Conservation (phyloP, 1,140 invertebrate species). For the Eciton burchellii region DNA sequence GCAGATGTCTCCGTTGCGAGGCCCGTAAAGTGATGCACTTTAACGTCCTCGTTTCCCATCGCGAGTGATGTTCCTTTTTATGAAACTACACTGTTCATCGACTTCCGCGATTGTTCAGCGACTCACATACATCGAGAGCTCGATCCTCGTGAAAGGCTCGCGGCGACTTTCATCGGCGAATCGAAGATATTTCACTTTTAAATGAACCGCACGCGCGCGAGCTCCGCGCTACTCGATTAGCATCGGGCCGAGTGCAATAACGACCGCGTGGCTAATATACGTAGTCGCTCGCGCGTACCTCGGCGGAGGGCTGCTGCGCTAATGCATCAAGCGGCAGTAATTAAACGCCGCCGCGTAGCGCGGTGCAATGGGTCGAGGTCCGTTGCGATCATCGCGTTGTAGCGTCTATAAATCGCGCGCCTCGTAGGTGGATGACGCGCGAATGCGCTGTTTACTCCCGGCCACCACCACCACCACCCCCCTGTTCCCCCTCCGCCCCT, state of each 20-base stretch:
- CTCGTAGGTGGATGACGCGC: slow-evolving; percentile 56
- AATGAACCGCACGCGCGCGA: slow-evolving; percentile 5
- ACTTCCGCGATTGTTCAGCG: too few relatives aligned
- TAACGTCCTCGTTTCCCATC: too few relatives aligned
- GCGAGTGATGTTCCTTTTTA: too few relatives aligned
- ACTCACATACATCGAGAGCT: too few relatives aligned
- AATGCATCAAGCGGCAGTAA: slow-evolving; percentile 74
- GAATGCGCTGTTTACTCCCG: slow-evolving; percentile 4
- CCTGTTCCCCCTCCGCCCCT: slow-evolving; percentile 8
- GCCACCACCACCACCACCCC: too few relatives aligned
- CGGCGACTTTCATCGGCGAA: slow-evolving; percentile 16
- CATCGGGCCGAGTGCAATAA: slow-evolving; percentile 58
- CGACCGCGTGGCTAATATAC: slow-evolving; percentile 70
- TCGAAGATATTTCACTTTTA: slow-evolving; percentile 56
- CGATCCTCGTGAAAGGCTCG: too few relatives aligned
- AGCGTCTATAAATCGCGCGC: slow-evolving; percentile 65
- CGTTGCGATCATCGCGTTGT: slow-evolving; percentile 68
- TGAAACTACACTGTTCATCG: too few relatives aligned
- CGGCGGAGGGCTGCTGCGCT: slow-evolving; percentile 54
- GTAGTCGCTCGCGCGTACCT: slow-evolving; percentile 31
- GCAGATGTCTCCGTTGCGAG: too few relatives aligned
- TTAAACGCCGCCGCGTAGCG: slow-evolving; percentile 71
- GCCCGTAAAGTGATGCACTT: too few relatives aligned
- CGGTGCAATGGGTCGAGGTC: slow-evolving; percentile 66
- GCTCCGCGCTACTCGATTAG: slow-evolving; percentile 44